phyloP scores from a whole-genome alignment of 2,797 vertebrate species.

The Xerus rutilus region DNA sequence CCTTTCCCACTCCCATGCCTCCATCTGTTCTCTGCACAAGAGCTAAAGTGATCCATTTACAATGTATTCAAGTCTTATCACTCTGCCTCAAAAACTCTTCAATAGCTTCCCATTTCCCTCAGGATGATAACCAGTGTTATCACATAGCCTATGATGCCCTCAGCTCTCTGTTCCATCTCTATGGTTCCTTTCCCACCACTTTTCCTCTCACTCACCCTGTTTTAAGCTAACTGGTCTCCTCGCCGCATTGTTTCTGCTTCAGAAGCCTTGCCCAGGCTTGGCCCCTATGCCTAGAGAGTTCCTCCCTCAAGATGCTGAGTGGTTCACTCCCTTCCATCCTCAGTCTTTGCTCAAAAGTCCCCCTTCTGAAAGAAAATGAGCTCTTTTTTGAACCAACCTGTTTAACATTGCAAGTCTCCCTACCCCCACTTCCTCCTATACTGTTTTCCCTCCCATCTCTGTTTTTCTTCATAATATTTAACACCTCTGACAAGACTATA shows the following conservation, averaged over 20 bases:
- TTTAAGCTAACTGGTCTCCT: not conserved
- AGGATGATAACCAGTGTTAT: not conserved
- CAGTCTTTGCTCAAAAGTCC: not conserved
- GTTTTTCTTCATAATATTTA: not conserved
- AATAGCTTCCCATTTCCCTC: not conserved
- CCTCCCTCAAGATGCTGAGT: rapidly evolving
- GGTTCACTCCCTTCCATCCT: not conserved
- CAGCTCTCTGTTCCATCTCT: not conserved
- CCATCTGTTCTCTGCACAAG: not conserved
- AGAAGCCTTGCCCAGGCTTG: not conserved
- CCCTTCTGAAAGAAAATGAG: not conserved
- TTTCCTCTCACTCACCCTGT: not conserved
- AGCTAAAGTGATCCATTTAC: not conserved
- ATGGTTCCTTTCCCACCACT: too few species aligned
- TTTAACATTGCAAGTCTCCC: not conserved
- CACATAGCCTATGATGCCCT: not conserved
- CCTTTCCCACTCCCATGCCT: not conserved
- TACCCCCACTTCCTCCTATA: not conserved
- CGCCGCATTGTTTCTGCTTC: not conserved
- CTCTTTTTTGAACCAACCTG: not conserved
- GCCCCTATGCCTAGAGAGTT: not conserved
- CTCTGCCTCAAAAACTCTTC: not conserved
- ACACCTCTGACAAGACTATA: not conserved
- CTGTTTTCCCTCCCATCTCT: not conserved
- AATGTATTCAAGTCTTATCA: not conserved